Conservation (phyloP, 2,888 invertebrate species). For the Gortyna flavago region DNA sequence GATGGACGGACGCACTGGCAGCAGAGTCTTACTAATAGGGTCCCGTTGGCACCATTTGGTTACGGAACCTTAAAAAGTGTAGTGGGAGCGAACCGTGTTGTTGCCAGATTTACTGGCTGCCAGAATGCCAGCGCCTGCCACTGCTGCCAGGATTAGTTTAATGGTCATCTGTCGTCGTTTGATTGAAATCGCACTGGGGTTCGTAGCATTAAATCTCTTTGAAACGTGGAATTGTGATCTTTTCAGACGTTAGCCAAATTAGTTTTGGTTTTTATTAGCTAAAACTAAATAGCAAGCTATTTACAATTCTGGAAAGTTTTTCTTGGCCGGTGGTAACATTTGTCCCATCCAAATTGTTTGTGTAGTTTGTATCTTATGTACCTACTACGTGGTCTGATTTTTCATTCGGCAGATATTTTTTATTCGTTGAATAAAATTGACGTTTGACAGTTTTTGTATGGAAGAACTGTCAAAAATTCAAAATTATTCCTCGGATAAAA, state of each 20-base stretch:
- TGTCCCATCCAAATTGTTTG: background rate
- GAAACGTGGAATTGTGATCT: background rate
- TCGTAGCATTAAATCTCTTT: too few relatives aligned
- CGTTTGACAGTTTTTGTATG: too few relatives aligned
- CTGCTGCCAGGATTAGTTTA: constrained; percentile 48
- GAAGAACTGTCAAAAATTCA: too few relatives aligned
- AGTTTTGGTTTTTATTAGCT: background rate
- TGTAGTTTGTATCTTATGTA: background rate
- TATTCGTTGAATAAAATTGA: too few relatives aligned
- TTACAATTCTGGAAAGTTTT: background rate
- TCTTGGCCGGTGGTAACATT: background rate
- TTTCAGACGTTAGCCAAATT: constrained; percentile 3
- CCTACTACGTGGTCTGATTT: background rate
- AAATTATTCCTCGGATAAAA: too few relatives aligned
- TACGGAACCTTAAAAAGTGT: constrained; percentile 15
- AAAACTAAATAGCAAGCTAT: background rate
- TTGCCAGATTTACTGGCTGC: constrained; percentile 57
- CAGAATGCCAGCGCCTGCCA: constrained; percentile 5
- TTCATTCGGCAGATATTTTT: too few relatives aligned
- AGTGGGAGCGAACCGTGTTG: constrained; percentile 39
- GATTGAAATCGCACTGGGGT: constrained; percentile 28
- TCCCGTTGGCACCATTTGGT: background rate
- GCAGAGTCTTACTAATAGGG: background rate
- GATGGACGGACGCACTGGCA: too few relatives aligned
- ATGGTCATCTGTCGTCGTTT: constrained; percentile 33